These are phyloP conservation scores for Cheilosia urbana DNA, from an alignment of 2,888 invertebrate species.

Conservation along the genomic window DNA sequence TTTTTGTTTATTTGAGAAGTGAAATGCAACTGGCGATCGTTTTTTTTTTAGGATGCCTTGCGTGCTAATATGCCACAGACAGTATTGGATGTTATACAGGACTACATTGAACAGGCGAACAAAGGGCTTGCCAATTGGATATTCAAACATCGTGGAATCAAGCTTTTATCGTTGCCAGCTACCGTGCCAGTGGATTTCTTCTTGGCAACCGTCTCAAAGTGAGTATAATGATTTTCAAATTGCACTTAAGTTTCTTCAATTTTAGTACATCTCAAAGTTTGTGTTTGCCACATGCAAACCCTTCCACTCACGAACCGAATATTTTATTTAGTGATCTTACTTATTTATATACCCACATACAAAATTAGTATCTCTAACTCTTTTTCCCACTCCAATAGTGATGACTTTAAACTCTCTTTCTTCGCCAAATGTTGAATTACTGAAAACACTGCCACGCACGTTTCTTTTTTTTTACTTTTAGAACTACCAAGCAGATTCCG, in stretches of 20 bases:
- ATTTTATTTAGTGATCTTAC: too few species aligned
- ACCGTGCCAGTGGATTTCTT: slow-evolving; percentile 94
- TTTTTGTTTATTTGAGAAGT: not conserved
- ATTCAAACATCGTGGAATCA: slow-evolving; percentile 92
- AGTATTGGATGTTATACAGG: slow-evolving; percentile 95
- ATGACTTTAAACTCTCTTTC: not conserved
- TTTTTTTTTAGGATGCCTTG: slow-evolving; percentile 89
- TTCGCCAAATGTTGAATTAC: not conserved
- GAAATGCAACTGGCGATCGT: not conserved
- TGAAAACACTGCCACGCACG: slow-evolving; percentile 21
- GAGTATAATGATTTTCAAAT: slow-evolving; percentile 83
- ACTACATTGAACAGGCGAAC: slow-evolving; percentile 96
- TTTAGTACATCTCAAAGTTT: too few species aligned
- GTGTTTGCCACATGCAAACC: too few species aligned
- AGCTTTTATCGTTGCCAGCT: slow-evolving; percentile 93
- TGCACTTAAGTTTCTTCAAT: too few species aligned
- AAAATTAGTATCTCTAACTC: too few species aligned
- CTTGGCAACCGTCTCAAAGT: slow-evolving; percentile 94
- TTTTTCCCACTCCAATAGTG: too few species aligned
- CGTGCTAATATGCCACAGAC: slow-evolving; percentile 95
- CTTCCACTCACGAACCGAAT: too few species aligned
- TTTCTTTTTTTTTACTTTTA: slow-evolving; percentile 75
- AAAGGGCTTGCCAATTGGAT: slow-evolving; percentile 95
- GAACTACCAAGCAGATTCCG: slow-evolving; percentile 78
- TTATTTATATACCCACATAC: too few species aligned